A percentile compares a stretch with the other conserved stretches of the same genome.
Conservation (phyloP, 1,140 invertebrate genomes). For the Conus ventricosus region DNA sequence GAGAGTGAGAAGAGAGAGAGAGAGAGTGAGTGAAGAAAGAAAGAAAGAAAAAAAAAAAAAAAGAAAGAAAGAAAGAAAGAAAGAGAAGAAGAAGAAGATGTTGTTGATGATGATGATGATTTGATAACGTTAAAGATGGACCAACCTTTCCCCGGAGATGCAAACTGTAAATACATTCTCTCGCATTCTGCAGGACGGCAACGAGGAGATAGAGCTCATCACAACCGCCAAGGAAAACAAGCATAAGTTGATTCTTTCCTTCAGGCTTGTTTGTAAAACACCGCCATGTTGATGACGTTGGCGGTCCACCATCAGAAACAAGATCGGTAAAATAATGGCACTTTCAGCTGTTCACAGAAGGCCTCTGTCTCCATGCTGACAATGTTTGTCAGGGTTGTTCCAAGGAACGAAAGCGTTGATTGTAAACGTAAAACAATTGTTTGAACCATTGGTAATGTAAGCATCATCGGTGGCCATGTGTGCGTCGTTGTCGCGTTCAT, state of each 20-base stretch:
- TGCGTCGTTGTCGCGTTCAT: neutral
- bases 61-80: neutral
- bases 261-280: neutral
- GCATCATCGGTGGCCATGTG: neutral
- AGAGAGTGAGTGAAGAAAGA: neutral
- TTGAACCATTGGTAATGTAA: neutral
- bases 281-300: constrained; percentile 12
- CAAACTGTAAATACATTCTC: neutral
- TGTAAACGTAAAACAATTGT: neutral
- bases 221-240: neutral
- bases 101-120: no score
- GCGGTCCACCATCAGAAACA: constrained; percentile 7
- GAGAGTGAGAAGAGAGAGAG: neutral
- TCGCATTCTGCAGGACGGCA: neutral
- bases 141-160: neutral
- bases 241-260: neutral
- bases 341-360: neutral
- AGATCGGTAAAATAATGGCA: constrained; percentile 4
- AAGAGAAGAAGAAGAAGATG: neutral
- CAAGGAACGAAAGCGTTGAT: neutral
- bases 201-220: neutral
- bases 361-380: neutral
- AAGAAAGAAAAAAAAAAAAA: neutral
- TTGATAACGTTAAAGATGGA: no score
- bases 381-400: neutral